These are phyloP conservation scores for Lasioglossum zephyrum DNA, from an alignment of 2,888 invertebrate species.

Conservation along the genomic window DNA sequence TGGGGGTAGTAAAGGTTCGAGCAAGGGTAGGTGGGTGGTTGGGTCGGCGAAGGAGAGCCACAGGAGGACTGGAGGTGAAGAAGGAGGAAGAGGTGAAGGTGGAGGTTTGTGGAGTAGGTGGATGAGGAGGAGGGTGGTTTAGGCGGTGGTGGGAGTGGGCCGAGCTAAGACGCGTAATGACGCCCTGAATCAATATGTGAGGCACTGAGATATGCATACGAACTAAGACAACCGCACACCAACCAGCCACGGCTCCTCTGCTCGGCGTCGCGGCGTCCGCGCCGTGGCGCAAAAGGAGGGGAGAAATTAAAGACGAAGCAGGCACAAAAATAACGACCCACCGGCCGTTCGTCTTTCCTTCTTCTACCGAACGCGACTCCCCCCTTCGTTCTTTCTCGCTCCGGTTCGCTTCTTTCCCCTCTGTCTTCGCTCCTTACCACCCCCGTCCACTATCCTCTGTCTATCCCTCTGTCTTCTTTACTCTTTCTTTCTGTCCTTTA, in stretches of 20 bases:
- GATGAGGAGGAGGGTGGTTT: slow-evolving; percentile 69
- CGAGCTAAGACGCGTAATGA: slow-evolving; percentile 84
- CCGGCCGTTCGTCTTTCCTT: slow-evolving; percentile 62
- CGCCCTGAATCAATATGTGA: slow-evolving; percentile 85
- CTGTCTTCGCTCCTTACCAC: slow-evolving; percentile 53
- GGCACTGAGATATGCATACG: slow-evolving; percentile 84
- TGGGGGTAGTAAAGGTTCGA: slow-evolving; percentile 70
- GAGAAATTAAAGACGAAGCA: slow-evolving; percentile 84
- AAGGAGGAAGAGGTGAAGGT: slow-evolving; percentile 61
- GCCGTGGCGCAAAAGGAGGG: slow-evolving; percentile 76
- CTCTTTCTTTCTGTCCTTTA: slow-evolving; percentile 60
- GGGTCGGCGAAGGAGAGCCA: slow-evolving; percentile 72
- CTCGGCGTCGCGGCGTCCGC: slow-evolving; percentile 74
- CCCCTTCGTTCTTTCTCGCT: slow-evolving; percentile 24
- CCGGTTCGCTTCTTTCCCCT: slow-evolving; percentile 40
- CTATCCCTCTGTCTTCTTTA: slow-evolving; percentile 63
- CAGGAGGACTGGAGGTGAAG: slow-evolving; percentile 69
- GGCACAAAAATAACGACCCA: slow-evolving; percentile 84
- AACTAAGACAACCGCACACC: slow-evolving; percentile 83
- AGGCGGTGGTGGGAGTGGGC: slow-evolving; percentile 75
- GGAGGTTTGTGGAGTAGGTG: slow-evolving; percentile 57
- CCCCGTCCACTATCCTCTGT: slow-evolving; percentile 63
- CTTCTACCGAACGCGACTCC: slow-evolving; percentile 3
- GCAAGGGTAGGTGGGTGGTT: slow-evolving; percentile 67
- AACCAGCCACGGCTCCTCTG: slow-evolving; percentile 68